These are phyloP conservation scores for Spatulosminthurus flaviceps DNA, from an alignment of 2,888 invertebrate species.

Conservation along the genomic window DNA sequence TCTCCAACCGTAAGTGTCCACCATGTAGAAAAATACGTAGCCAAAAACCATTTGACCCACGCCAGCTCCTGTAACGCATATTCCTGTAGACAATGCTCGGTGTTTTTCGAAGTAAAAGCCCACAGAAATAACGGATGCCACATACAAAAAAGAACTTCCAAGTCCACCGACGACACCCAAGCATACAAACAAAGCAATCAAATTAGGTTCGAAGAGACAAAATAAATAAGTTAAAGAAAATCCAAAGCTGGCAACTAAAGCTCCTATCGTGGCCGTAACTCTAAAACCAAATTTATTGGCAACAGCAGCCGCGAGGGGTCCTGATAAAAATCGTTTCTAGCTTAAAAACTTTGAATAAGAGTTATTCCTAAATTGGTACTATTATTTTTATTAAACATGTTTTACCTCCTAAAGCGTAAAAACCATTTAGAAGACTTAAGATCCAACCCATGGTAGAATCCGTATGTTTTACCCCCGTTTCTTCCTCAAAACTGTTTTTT, in stretches of 20 bases:
- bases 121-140: constrained; percentile 93
- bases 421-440: constrained; percentile 88
- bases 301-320: constrained; percentile 92
- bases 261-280: constrained; percentile 84
- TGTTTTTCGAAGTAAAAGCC: constrained; percentile 98
- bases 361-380: background rate
- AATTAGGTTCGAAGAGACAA: constrained; percentile 45
- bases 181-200: constrained; percentile 51
- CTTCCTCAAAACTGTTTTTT: constrained; percentile 38
- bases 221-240: constrained; percentile 76
- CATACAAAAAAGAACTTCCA: constrained; percentile 93
- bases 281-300: constrained; percentile 95
- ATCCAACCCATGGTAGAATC: constrained; percentile 78
- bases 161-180: constrained; percentile 71
- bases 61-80: constrained; percentile 96
- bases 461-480: background rate
- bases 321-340: no score
- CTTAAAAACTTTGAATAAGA: background rate
- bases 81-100: constrained; percentile 93
- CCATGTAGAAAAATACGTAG: constrained; percentile 75
- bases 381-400: background rate
- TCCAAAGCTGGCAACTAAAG: constrained; percentile 75
- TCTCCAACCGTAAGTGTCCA: constrained; percentile 78
- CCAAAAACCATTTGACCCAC: constrained; percentile 91
- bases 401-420: constrained; percentile 84